Conservation (phyloP, 2,113 vertebrate genomes). For the Rhizomys pruinosus region DNA sequence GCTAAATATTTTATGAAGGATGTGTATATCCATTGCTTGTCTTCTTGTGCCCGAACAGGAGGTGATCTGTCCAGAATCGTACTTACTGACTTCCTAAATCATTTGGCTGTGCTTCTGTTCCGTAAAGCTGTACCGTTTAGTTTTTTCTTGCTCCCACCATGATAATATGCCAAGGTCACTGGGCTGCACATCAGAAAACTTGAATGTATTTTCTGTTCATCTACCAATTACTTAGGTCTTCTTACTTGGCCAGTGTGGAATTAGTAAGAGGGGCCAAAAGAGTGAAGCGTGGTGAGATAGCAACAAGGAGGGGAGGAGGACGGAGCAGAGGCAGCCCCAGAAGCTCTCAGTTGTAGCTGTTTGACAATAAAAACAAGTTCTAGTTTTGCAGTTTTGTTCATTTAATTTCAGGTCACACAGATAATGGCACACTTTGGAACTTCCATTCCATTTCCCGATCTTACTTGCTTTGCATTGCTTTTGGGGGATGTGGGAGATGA, state of each 20-base stretch:
- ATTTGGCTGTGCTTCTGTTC: neutral
- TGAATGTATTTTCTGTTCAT: neutral
- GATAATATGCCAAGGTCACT: neutral
- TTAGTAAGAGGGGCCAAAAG: neutral
- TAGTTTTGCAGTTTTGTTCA: neutral
- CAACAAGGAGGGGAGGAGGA: neutral
- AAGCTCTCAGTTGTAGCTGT: neutral
- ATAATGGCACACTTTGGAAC: neutral
- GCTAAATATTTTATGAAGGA: conserved; percentile 48
- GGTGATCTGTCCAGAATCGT: neutral
- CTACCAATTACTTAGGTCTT: neutral
- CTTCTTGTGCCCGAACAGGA: neutral
- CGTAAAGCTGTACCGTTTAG: neutral
- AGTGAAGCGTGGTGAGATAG: neutral
- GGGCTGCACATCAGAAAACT: neutral
- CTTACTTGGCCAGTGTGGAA: neutral
- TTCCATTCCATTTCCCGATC: neutral
- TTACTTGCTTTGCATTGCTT: neutral
- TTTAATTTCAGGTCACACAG: neutral
- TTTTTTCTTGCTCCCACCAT: neutral
- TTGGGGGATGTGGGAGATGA: neutral
- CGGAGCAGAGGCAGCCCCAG: neutral
- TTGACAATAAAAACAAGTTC: neutral
- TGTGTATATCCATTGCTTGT: neutral
- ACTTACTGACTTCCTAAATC: neutral